Conservation (phyloP, 1,140 invertebrate genomes). For the Eriosoma lanigerum region DNA sequence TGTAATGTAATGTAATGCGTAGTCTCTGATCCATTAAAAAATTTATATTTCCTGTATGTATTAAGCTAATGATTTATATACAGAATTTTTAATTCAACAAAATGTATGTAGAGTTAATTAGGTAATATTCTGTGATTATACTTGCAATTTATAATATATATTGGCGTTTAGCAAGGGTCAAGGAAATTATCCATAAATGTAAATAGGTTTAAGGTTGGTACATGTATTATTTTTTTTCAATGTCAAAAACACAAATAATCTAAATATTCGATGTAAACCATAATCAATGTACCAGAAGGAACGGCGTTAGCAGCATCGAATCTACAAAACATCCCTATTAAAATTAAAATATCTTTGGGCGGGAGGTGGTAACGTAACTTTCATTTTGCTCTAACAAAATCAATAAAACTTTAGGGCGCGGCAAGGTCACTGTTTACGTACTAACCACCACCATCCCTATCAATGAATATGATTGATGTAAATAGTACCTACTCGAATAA, state of each 20-base stretch:
- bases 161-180: background rate
- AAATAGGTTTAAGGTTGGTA: too few relatives aligned
- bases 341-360: constrained; percentile 5
- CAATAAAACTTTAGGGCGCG: constrained; percentile 51
- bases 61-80: background rate
- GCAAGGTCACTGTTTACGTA: constrained; percentile 50
- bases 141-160: background rate
- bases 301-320: background rate
- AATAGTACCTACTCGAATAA: constrained; percentile 8
- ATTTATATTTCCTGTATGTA: background rate
- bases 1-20: too few relatives aligned
- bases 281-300: constrained; percentile 12
- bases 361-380: constrained; percentile 22
- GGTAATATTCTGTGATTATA: too few relatives aligned
- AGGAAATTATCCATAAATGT: too few relatives aligned
- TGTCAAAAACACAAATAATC: background rate
- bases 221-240: background rate
- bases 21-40: background rate
- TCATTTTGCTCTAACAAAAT: constrained; percentile 49
- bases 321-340: constrained; percentile 19
- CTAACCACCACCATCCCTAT: constrained; percentile 11
- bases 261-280: background rate
- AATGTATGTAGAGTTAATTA: too few relatives aligned
- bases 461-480: constrained; percentile 10
- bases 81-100: too few relatives aligned